A percentile compares a stretch with the other conserved stretches of the same genome.
These are phyloP conservation scores for Patella pellucida DNA, from an alignment of 2,888 invertebrate genomes.

Conservation along the genomic window DNA sequence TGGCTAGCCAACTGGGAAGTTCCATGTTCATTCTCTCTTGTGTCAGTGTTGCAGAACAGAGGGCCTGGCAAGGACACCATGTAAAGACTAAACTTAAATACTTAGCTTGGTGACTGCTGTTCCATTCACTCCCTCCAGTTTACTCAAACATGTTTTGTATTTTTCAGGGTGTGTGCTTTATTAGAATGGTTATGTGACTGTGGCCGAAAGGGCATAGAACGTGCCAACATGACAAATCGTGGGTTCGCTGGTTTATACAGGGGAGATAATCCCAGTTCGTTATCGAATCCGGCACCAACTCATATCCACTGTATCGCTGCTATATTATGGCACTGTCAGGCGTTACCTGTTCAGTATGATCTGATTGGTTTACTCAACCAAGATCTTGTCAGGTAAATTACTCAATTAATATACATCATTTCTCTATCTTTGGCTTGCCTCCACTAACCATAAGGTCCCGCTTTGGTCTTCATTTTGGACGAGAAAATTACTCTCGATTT, in stretches of 20 bases:
- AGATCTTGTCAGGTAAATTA: slow-evolving; percentile 80
- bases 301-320: slow-evolving; percentile 83
- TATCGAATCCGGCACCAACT: slow-evolving; percentile 54
- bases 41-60: too few relatives aligned
- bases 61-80: too few relatives aligned
- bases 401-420: too few relatives aligned
- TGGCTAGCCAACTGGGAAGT: too few relatives aligned
- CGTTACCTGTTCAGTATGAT: slow-evolving; percentile 70
- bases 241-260: slow-evolving; percentile 4
- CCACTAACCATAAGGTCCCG: too few relatives aligned
- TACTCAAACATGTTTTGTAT: slow-evolving; percentile 17
- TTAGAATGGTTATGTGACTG: slow-evolving; percentile 82
- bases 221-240: slow-evolving; percentile 40
- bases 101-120: not conserved
- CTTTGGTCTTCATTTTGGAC: too few relatives aligned
- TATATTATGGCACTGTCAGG: slow-evolving; percentile 79
- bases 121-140: too few relatives aligned
- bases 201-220: slow-evolving; percentile 68
- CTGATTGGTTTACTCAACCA: slow-evolving; percentile 80
- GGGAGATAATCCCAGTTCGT: slow-evolving; percentile 12
- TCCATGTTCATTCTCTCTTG: too few relatives aligned
- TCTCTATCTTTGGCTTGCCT: too few relatives aligned
- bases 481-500: too few relatives aligned
- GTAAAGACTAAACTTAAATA: too few relatives aligned
- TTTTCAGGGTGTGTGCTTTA: slow-evolving; percentile 71